These are phyloP conservation scores for Perca flavescens DNA, from an alignment of 2,113 vertebrate genomes.

Conservation along the genomic window DNA sequence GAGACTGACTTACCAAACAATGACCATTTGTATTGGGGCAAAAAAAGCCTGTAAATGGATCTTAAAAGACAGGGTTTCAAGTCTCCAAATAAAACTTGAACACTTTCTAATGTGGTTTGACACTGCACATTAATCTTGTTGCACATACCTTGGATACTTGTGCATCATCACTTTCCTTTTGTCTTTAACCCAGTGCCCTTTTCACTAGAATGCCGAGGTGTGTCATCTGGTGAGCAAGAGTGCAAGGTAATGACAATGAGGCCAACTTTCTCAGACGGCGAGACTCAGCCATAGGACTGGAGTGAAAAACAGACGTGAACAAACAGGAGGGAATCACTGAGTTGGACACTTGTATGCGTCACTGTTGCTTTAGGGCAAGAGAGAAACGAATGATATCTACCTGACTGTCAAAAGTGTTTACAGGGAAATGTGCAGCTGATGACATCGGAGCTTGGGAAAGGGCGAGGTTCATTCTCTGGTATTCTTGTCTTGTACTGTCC, in stretches of 20 bases:
- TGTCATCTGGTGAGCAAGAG: constrained; percentile 53
- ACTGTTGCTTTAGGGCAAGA: constrained; percentile 30
- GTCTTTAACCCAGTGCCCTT: constrained; percentile 5
- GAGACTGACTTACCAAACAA: background rate
- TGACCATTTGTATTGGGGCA: background rate
- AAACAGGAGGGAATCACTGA: constrained; percentile 1
- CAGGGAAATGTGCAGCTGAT: constrained; percentile 13
- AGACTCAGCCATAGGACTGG: constrained; percentile 14
- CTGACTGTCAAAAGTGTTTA: constrained; percentile 47
- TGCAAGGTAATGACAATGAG: background rate
- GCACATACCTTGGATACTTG: constrained; percentile 15
- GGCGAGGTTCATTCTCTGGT: constrained; percentile 16
- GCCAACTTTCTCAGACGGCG: constrained; percentile 30
- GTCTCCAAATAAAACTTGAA: background rate
- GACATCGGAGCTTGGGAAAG: constrained; percentile 30
- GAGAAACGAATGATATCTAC: constrained; percentile 11
- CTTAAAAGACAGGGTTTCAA: background rate
- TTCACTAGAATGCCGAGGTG: constrained; percentile 28
- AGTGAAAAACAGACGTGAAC: constrained; percentile 51
- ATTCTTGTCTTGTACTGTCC: constrained; percentile 15
- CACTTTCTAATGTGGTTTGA: background rate
- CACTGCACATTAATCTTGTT: background rate
- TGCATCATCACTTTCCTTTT: constrained; percentile 20
- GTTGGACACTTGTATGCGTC: constrained; percentile 21
- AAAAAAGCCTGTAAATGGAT: background rate